A percentile compares a stretch with the other conserved stretches of the same genome.
Evolutionary conservation across 2,113 vertebrate species (phyloP).

Genomic region (Megalops atlanticus): DNA sequence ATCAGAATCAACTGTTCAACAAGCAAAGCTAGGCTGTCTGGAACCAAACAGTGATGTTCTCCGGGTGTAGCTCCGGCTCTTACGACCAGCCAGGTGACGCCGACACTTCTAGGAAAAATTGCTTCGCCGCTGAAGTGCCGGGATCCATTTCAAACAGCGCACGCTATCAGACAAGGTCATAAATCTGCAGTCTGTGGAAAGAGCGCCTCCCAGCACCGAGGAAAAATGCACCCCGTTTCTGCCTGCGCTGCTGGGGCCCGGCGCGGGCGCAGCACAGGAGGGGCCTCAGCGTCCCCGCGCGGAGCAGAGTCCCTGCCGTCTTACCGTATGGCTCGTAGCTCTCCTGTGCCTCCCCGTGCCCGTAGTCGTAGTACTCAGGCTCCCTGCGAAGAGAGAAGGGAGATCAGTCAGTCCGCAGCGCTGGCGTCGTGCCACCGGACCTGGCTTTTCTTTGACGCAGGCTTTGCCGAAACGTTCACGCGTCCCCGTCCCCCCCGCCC

Average conservation of each 20-base stretch:
- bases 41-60: background rate
- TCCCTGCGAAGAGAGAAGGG: slow-evolving; percentile 74
- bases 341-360: slow-evolving; percentile 92
- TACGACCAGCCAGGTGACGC: background rate
- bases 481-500: background rate
- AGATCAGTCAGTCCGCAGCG: background rate
- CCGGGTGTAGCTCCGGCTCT: background rate
- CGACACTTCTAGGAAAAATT: background rate
- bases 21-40: background rate
- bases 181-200: background rate
- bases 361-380: slow-evolving; percentile 97
- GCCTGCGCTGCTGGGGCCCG: background rate
- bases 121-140: background rate
- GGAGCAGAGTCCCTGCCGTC: slow-evolving; percentile 35
- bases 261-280: background rate
- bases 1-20: too few species aligned
- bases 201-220: background rate
- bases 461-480: background rate
- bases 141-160: background rate
- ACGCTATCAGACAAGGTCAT: background rate
- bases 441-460: slow-evolving; percentile 81
- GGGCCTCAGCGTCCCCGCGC: background rate
- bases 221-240: background rate
- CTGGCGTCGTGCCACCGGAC: slow-evolving; percentile 84
- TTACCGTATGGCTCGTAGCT: slow-evolving; percentile 93